Base-by-base conservation (phyloP, 2,888 invertebrate species). In the Megamerina dolium region DNA sequence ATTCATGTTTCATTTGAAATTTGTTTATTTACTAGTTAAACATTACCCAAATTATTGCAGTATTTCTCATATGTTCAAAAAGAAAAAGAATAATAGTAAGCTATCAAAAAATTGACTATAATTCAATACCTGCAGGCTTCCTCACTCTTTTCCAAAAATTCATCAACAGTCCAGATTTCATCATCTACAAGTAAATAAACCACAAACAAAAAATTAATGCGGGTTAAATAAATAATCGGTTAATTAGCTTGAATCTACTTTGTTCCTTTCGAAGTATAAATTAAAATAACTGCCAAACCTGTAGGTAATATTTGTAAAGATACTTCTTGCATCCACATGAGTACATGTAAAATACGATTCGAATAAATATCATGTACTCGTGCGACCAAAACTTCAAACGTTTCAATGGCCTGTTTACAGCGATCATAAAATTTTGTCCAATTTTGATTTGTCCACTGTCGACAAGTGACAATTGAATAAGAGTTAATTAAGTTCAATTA, bases 281-380 rank as follows among this genome's bases (percentile, higher is more conserved):
- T n/a, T n/a, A n/a, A n/a, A n/a, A n/a, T n/a, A n/a, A n/a, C n/a
- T n/a, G n/a, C 37, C 49, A 33, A 26, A 62, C 75, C 74, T 67
- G 81, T 82, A 10, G 93, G 93, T 42, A 93, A 70, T 33, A 83
- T 80, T 55, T 91, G 83, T 38, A 95, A 73, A 1, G 82, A 80
- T n/a, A 88, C 81, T 39, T 82, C 82, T 63, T 89, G 87, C 90
- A 95, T 94, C 51, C 87, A 86, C 46, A 81, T 77, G 21, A 95
- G 73, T 21, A 93, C 88, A 61, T 89, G 86, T 45, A 93, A 79
- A 53, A 95, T 92, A 60, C 94, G 81, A 67, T 92, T 92, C 4
- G 84, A 82, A 61, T 93, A 89, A 46, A 94, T 87, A 64, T 95
- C 94, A 58, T 88, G 88, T 4, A 92, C 87, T 54, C 91, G 80